These are phyloP conservation scores for Eristalis intricaria DNA, from an alignment of 2,888 invertebrate genomes.

Conservation along the genomic window DNA sequence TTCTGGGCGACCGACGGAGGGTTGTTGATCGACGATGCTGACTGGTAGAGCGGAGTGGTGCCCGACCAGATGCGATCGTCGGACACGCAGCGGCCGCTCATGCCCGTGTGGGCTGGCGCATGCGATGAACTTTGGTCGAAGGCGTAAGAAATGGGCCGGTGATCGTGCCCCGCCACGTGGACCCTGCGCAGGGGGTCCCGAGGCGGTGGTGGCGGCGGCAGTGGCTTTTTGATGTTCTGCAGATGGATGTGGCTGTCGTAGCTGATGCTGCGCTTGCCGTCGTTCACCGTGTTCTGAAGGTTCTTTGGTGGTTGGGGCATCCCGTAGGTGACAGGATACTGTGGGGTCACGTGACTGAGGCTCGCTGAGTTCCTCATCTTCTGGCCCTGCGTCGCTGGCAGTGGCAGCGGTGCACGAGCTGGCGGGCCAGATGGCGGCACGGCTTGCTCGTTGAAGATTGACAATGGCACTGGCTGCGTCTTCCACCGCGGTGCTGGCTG, in stretches of 20 bases:
- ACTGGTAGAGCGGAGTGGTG: slow-evolving; percentile 78
- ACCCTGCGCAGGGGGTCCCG: slow-evolving; percentile 86
- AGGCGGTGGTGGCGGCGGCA: slow-evolving; percentile 91
- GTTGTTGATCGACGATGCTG: slow-evolving; percentile 78
- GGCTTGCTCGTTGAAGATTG: slow-evolving; percentile 77
- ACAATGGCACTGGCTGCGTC: slow-evolving; percentile 81
- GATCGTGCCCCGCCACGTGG: slow-evolving; percentile 79
- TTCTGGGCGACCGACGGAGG: slow-evolving; percentile 58
- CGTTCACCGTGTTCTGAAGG: slow-evolving; percentile 77
- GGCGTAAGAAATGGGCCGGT: slow-evolving; percentile 83
- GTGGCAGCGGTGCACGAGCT: slow-evolving; percentile 52
- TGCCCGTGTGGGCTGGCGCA: slow-evolving; percentile 45
- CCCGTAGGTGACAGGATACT: slow-evolving; percentile 77
- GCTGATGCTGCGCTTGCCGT: slow-evolving; percentile 80
- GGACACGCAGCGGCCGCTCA: slow-evolving; percentile 79
- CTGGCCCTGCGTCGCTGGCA: slow-evolving; percentile 49
- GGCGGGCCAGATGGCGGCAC: slow-evolving; percentile 2
- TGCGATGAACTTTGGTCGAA: slow-evolving; percentile 80
- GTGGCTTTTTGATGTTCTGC: slow-evolving; percentile 79
- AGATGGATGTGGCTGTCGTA: slow-evolving; percentile 80
- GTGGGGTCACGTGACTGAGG: slow-evolving; percentile 75
- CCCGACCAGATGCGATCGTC: slow-evolving; percentile 81
- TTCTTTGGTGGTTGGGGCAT: slow-evolving; percentile 69
- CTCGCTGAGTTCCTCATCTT: slow-evolving; percentile 75
- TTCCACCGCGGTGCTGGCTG: slow-evolving; percentile 82